phyloP scores from a whole-genome alignment of 2,797 vertebrate species.

The Manis javanica region DNA sequence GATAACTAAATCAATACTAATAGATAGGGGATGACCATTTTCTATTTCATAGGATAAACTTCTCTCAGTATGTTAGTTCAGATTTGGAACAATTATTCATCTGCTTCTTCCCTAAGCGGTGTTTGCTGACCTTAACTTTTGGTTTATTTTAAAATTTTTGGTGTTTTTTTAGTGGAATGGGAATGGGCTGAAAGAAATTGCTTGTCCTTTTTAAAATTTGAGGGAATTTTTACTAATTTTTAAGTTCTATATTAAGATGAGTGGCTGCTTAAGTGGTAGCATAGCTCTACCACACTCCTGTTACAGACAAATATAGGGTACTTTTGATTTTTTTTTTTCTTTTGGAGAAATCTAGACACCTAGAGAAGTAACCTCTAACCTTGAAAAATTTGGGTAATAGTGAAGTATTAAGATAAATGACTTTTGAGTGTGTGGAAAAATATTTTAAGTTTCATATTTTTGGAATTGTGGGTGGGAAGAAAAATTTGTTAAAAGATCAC shows the following conservation, averaged over 20 bases:
- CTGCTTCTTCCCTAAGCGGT: neutral
- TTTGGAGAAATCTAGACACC: neutral
- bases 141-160: neutral
- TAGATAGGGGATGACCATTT: neutral
- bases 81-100: neutral
- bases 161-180: neutral
- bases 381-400: neutral
- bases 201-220: neutral
- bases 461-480: neutral
- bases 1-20: neutral
- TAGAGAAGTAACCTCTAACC: neutral
- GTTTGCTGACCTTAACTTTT: neutral
- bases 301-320: neutral
- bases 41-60: neutral
- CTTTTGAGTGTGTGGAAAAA: neutral
- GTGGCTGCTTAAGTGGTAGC: neutral
- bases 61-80: neutral
- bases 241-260: neutral
- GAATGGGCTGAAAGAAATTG: neutral
- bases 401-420: neutral
- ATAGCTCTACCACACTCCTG: neutral
- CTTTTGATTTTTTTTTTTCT: slow-evolving; percentile 9
- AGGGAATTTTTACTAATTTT: neutral
- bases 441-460: neutral
- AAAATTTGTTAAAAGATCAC: neutral